A percentile compares a stretch with the other conserved stretches of the same genome.
These are phyloP conservation scores for Chesias legatella DNA, from an alignment of 2,888 invertebrate genomes.

Conservation along the genomic window DNA sequence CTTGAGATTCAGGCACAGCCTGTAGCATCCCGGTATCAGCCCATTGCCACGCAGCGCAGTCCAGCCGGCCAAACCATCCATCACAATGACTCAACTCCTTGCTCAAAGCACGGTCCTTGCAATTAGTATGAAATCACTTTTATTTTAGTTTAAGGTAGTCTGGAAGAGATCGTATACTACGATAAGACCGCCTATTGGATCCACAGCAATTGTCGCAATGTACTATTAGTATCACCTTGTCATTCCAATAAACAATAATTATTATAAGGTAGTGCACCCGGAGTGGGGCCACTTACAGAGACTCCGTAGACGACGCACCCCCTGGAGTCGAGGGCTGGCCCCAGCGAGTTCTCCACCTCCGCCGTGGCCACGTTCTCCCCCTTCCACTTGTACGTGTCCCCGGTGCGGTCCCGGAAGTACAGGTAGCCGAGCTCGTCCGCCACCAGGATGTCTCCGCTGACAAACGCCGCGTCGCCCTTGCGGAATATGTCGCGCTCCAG, in stretches of 20 bases:
- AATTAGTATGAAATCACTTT: no score
- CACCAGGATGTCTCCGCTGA: conserved; percentile 93
- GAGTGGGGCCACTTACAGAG: conserved; percentile 79
- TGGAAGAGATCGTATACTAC: no score
- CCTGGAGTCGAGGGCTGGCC: conserved; percentile 85
- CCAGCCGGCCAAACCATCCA: no score
- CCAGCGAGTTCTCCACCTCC: conserved; percentile 95
- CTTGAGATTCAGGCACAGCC: no score
- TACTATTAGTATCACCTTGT: no score
- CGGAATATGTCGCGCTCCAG: conserved; percentile 89
- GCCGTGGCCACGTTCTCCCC: conserved; percentile 98
- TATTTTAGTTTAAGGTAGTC: no score
- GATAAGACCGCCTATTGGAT: no score
- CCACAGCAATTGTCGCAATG: no score
- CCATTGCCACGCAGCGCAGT: no score
- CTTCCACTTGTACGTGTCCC: conserved; percentile 93
- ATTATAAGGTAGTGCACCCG: background rate
- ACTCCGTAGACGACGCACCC: conserved; percentile 96
- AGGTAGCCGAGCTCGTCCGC: conserved; percentile 96
- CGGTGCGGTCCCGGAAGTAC: conserved; percentile 95
- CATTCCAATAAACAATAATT: background rate
- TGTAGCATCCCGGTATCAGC: no score
- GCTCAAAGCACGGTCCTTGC: no score
- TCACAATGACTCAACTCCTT: no score
- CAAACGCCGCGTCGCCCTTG: conserved; percentile 93